These are phyloP conservation scores for Pardosa pseudoannulata DNA, from an alignment of 2,888 invertebrate species.

Conservation along the genomic window DNA sequence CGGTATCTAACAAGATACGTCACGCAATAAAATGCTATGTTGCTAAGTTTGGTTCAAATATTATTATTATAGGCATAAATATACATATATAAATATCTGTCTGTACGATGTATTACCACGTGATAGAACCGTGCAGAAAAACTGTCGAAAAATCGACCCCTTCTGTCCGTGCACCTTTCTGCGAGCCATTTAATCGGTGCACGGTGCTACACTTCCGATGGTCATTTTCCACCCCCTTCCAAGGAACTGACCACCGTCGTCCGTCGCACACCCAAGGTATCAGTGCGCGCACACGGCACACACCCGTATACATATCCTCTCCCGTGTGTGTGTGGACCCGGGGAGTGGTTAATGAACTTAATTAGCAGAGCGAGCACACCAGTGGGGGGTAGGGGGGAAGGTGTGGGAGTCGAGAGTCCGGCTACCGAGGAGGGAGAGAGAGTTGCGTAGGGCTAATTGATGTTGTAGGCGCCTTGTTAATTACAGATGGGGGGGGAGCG, in stretches of 20 bases:
- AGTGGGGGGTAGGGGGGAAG: constrained; percentile 4
- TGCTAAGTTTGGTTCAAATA: too few species aligned
- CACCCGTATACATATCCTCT: not conserved
- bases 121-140: too few species aligned
- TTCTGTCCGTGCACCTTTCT: too few species aligned
- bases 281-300: not conserved
- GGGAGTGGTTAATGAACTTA: constrained; percentile 71
- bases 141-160: too few species aligned
- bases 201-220: not conserved
- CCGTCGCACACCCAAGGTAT: constrained; percentile 42
- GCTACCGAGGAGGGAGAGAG: constrained; percentile 32
- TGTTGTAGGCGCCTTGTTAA: constrained; percentile 73
- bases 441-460: constrained; percentile 57
- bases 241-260: constrained; percentile 28
- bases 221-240: not conserved
- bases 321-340: constrained; percentile 27
- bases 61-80: too few species aligned
- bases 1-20: too few species aligned
- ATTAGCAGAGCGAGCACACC: constrained; percentile 50
- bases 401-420: constrained; percentile 5
- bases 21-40: too few species aligned
- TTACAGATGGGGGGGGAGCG: constrained; percentile 60
- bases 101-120: too few species aligned
- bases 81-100: too few species aligned
- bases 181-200: not conserved